These are phyloP conservation scores for Cladorhizidae sp. DNA, from an alignment of 37 sponge, comb jelly and placozoan species.

Conservation along the genomic window DNA sequence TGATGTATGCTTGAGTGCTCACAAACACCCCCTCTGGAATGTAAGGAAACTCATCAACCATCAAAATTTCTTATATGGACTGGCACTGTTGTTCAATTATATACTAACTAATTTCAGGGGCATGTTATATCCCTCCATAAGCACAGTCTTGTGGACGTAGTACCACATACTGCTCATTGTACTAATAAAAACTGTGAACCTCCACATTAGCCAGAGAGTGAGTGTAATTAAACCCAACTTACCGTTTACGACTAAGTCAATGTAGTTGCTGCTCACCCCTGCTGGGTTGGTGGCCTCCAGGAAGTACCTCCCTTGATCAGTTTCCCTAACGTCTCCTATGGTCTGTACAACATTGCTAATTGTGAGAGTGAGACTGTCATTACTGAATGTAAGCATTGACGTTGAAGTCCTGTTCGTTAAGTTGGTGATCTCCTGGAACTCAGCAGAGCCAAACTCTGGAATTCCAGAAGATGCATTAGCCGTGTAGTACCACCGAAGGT, in stretches of 20 bases:
- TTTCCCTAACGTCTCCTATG: constrained; percentile 8
- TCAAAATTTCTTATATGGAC: no score
- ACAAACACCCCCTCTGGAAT: no score
- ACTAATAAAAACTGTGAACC: no score
- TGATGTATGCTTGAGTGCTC: neutral
- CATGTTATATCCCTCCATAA: no score
- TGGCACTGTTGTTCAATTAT: no score
- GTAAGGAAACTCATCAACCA: no score
- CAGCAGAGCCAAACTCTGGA: neutral
- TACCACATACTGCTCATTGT: no score
- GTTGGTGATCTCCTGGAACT: constrained; percentile 36
- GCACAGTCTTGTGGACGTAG: no score
- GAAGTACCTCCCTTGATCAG: constrained; percentile 70
- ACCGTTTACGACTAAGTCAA: constrained; percentile 59
- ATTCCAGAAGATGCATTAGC: neutral
- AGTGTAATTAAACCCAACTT: no score
- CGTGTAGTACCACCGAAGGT: constrained; percentile 56
- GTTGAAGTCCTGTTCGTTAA: constrained; percentile 20
- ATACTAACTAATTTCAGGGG: no score
- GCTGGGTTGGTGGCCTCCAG: constrained; percentile 61
- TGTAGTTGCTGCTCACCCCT: constrained; percentile 18
- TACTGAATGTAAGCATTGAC: constrained; percentile 23
- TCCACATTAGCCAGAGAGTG: no score
- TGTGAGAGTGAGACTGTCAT: constrained; percentile 8
- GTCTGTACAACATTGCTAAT: constrained; percentile 32